A percentile compares a stretch with the other conserved stretches of the same genome.
Evolutionary conservation across 2,113 vertebrate genomes (phyloP).

Genomic region (Suncus etruscus): DNA sequence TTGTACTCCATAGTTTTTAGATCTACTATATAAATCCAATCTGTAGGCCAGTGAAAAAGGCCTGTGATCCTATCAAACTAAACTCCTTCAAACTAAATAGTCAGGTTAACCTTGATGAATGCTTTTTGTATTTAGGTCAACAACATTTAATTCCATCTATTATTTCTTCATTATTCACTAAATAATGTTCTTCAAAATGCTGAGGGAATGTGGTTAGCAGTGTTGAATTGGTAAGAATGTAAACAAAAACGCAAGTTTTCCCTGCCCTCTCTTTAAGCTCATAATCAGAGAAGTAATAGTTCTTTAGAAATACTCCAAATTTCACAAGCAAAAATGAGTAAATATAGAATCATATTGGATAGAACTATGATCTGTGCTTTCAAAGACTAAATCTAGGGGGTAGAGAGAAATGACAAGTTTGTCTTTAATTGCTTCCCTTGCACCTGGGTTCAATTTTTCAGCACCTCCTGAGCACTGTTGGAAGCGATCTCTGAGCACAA

Average conservation of each 20-base stretch:
- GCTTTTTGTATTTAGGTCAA: conserved; percentile 20
- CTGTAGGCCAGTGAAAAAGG: not conserved
- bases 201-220: not conserved
- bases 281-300: not conserved
- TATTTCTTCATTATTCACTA: conserved; percentile 37
- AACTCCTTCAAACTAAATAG: not conserved
- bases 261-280: not conserved
- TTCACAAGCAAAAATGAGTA: not conserved
- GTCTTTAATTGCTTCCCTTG: no score
- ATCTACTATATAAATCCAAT: conserved; percentile 13
- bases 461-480: no score
- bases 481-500: no score
- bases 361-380: not conserved
- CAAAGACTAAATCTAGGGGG: not conserved
- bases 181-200: conserved; percentile 37
- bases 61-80: conserved; percentile 13
- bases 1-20: conserved; percentile 10
- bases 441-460: no score
- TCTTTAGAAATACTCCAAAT: not conserved
- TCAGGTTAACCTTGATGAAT: not conserved
- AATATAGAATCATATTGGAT: not conserved
- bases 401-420: no score
- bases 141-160: not conserved
- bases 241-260: not conserved
- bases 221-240: not conserved